Percentiles rank a stretch among this genome's conserved stretches.
Conservation (phyloP, 2,113 vertebrate species). For the Thunnus thynnus region DNA sequence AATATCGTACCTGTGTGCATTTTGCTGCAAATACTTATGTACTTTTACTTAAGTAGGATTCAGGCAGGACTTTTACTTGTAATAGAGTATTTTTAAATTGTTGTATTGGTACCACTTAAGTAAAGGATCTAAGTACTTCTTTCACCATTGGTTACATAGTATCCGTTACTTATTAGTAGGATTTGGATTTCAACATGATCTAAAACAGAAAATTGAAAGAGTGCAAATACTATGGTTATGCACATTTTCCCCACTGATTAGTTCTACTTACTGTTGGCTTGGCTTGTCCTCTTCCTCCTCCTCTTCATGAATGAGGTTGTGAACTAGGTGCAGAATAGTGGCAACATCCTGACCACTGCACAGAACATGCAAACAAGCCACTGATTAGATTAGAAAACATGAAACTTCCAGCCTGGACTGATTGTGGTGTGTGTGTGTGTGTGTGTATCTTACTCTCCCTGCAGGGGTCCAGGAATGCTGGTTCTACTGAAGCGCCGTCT, state of each 20-base stretch:
- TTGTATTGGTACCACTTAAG: too few relatives aligned
- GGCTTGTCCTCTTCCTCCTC: conserved; percentile 87
- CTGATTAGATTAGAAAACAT: background rate
- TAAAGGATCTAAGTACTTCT: too few relatives aligned
- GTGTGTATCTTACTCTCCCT: conserved; percentile 89
- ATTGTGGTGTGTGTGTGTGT: background rate
- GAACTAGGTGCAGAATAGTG: conserved; percentile 92
- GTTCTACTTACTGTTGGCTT: conserved; percentile 83
- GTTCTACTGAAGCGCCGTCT: conserved; percentile 81
- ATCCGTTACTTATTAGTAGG: too few relatives aligned
- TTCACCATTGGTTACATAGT: too few relatives aligned
- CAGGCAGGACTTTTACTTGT: too few relatives aligned
- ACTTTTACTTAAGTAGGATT: too few relatives aligned
- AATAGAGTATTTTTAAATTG: too few relatives aligned
- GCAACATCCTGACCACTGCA: conserved; percentile 93
- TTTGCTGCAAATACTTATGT: too few relatives aligned
- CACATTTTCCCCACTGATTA: background rate
- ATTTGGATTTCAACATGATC: too few relatives aligned
- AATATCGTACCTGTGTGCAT: too few relatives aligned
- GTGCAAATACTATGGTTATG: too few relatives aligned
- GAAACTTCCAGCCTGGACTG: background rate
- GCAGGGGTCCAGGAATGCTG: conserved; percentile 94
- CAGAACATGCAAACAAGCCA: conserved; percentile 20
- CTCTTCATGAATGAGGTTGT: conserved; percentile 94
- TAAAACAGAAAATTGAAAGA: too few relatives aligned